Conservation (phyloP, 2,113 vertebrate genomes). For the Indri indri region DNA sequence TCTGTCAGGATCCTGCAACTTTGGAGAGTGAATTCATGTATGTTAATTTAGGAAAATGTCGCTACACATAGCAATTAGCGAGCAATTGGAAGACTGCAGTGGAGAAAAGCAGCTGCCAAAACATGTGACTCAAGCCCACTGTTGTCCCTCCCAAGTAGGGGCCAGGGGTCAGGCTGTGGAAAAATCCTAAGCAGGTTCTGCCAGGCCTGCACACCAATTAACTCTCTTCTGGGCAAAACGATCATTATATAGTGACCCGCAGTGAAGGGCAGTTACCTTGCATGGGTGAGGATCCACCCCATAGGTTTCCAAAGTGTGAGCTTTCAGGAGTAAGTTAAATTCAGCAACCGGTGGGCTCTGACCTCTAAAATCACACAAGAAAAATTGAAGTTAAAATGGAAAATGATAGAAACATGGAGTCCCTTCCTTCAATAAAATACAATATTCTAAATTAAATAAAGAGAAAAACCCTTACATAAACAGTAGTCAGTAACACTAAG, state of each 20-base stretch:
- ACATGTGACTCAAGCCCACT: background rate
- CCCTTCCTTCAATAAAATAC: background rate
- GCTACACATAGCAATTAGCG: background rate
- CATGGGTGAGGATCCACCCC: constrained; percentile 98
- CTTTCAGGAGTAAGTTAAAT: constrained; percentile 95
- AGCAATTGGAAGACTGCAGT: background rate
- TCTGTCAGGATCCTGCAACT: background rate
- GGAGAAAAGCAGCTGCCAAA: background rate
- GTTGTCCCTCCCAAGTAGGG: background rate
- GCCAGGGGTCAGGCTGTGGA: background rate
- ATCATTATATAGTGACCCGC: background rate
- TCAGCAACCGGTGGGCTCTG: constrained; percentile 93
- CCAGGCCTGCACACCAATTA: background rate
- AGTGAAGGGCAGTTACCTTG: constrained; percentile 89
- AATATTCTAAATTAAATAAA: background rate
- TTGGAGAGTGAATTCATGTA: background rate
- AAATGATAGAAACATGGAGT: background rate
- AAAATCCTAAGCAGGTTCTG: background rate
- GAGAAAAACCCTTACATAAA: background rate
- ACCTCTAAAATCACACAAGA: constrained; percentile 86
- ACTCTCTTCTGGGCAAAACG: background rate
- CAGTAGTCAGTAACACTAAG: background rate
- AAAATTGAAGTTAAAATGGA: constrained; percentile 37
- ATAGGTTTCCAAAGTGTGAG: constrained; percentile 95
- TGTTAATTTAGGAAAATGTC: background rate